Conservation (phyloP, 2,113 vertebrate genomes). For the Eudyptes chrysolophus region DNA sequence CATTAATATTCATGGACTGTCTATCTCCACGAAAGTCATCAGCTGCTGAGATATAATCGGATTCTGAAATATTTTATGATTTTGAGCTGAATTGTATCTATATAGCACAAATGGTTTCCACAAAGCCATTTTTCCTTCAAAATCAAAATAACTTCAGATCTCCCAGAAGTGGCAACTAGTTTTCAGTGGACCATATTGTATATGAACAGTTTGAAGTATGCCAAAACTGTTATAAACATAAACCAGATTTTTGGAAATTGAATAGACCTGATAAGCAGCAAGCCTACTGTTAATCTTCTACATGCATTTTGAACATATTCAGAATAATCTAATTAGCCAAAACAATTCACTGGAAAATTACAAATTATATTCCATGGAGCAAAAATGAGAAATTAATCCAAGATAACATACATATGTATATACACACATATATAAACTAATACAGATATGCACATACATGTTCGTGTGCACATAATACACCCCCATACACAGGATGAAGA, state of each 20-base stretch:
- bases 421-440: neutral
- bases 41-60: neutral
- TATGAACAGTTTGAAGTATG: neutral
- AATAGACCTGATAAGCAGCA: neutral
- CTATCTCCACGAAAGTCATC: neutral
- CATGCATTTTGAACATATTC: neutral
- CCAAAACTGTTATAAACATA: neutral
- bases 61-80: neutral
- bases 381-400: neutral
- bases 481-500: neutral
- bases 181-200: neutral
- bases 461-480: neutral
- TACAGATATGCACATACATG: neutral
- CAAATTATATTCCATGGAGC: neutral
- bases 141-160: neutral
- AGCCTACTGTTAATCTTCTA: neutral
- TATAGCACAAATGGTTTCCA: neutral
- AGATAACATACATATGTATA: neutral
- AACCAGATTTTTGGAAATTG: neutral
- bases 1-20: neutral
- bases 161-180: neutral
- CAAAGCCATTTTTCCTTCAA: neutral
- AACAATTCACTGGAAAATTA: neutral
- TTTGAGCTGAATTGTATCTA: neutral
- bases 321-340: neutral